phyloP scores from a whole-genome alignment of 2,113 vertebrate genomes.

The Anhinga anhinga region DNA sequence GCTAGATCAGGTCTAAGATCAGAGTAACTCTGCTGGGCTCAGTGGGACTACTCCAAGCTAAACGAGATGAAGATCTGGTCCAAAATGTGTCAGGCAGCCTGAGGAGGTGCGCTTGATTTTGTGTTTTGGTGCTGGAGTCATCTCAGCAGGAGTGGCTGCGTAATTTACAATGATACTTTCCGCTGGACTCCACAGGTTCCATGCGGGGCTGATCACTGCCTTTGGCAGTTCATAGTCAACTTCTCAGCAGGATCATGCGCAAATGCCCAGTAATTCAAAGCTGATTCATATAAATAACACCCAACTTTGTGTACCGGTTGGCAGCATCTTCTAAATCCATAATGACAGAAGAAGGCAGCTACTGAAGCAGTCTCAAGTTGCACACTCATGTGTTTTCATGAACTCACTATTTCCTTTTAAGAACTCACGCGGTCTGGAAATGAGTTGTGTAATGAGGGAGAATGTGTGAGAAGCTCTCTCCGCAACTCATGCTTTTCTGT shows the following conservation, averaged over 20 bases:
- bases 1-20: neutral
- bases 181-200: neutral
- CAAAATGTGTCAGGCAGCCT: neutral
- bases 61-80: neutral
- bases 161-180: neutral
- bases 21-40: neutral
- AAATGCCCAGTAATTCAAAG: constrained; percentile 12
- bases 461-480: constrained; percentile 13
- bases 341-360: constrained; percentile 14
- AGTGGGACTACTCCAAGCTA: neutral
- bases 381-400: constrained; percentile 27
- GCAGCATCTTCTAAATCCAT: neutral
- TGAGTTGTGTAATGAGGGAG: constrained; percentile 1
- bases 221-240: constrained; percentile 15
- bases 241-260: neutral
- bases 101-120: neutral
- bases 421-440: neutral
- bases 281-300: neutral
- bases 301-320: neutral
- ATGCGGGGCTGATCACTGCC: neutral
- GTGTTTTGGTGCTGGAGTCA: neutral
- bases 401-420: constrained; percentile 9
- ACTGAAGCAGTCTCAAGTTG: constrained; percentile 27
- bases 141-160: neutral
- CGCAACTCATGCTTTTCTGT: neutral